Percentiles rank a stretch among this genome's conserved stretches.
These are phyloP conservation scores for Oligia fasciuncula DNA, from an alignment of 2,888 invertebrate genomes.

Conservation along the genomic window DNA sequence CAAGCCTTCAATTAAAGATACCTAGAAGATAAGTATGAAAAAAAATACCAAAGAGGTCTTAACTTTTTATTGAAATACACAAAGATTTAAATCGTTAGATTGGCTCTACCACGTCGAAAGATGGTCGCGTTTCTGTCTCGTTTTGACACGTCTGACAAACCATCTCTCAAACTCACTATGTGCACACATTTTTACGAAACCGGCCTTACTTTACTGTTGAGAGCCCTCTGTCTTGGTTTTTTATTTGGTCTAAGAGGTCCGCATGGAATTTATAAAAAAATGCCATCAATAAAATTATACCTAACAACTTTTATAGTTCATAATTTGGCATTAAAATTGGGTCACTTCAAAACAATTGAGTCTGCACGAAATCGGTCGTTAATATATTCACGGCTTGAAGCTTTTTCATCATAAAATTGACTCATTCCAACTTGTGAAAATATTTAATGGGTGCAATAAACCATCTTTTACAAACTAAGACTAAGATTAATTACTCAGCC, in stretches of 20 bases:
- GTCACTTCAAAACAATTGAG: neutral
- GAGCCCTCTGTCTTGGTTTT: no score
- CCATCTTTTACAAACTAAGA: neutral
- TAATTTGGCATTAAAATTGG: neutral
- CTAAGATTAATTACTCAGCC: neutral
- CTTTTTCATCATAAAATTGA: neutral
- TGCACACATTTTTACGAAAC: no score
- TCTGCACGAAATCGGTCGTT: neutral
- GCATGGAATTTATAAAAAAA: neutral
- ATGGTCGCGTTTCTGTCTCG: neutral
- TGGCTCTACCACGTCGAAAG: neutral
- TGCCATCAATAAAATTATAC: neutral
- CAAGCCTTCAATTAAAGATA: neutral
- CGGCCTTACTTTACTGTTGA: no score
- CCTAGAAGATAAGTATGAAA: no score
- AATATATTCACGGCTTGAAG: neutral
- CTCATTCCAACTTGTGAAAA: neutral
- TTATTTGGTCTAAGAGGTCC: neutral
- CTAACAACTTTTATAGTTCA: neutral
- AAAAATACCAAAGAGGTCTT: no score
- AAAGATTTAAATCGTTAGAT: no score
- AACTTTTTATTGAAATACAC: no score
- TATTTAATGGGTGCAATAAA: neutral
- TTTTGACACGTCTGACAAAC: neutral
- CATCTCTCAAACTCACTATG: no score